Evolutionary conservation across 92 coral and sea anemone genomes (phyloP).

Genomic region (Phenganax marumi): DNA sequence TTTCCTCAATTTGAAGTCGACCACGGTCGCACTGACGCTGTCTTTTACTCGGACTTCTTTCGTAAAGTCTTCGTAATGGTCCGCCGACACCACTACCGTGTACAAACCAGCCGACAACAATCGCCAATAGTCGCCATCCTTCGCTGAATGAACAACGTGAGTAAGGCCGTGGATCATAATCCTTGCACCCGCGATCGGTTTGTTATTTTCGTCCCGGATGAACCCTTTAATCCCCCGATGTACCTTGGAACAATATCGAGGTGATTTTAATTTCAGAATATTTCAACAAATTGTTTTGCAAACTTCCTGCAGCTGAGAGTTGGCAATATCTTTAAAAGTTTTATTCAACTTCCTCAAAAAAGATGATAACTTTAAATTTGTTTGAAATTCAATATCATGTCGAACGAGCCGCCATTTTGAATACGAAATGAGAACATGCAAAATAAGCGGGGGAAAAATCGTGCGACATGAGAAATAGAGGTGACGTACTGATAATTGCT

Average conservation of each 20-base stretch:
- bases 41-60: constrained; percentile 65
- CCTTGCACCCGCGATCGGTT: constrained; percentile 70
- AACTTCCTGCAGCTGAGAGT: background rate
- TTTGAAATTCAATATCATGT: no score
- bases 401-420: no score
- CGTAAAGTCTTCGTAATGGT: constrained; percentile 65
- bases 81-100: constrained; percentile 73
- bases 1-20: constrained; percentile 62
- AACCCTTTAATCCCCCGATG: constrained; percentile 92
- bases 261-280: background rate
- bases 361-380: no score
- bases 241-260: constrained; percentile 52
- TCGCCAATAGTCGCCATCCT: constrained; percentile 97
- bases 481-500: no score
- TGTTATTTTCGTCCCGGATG: constrained; percentile 78
- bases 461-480: no score
- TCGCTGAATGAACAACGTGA: constrained; percentile 81
- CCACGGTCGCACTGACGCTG: constrained; percentile 67
- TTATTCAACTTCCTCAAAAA: background rate
- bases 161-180: constrained; percentile 69
- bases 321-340: no score
- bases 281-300: background rate
- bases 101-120: constrained; percentile 82
- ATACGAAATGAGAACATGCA: no score
- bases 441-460: no score